Conservation (phyloP, 2,113 vertebrate genomes). For the Gallinago paraguaiae region DNA sequence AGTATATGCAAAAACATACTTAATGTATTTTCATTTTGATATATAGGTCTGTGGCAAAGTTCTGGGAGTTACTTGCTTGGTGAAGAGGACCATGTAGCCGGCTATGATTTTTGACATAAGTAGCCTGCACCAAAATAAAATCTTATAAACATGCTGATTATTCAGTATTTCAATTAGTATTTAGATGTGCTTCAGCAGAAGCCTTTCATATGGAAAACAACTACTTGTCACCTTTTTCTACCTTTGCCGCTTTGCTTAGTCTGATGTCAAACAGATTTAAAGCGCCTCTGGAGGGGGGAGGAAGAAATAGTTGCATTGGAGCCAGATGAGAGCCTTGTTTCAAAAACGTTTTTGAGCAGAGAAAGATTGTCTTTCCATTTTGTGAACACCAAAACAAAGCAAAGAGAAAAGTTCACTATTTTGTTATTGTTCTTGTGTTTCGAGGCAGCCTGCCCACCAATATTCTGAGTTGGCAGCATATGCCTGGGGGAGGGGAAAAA, state of each 20-base stretch:
- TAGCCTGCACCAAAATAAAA: neutral
- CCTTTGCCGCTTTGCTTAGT: neutral
- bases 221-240: slow-evolving; percentile 35
- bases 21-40: neutral
- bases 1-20: neutral
- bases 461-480: neutral
- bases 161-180: neutral
- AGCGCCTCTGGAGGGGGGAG: neutral
- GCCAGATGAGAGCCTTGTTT: neutral
- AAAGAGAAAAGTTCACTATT: neutral
- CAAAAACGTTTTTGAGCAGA: neutral
- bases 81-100: neutral
- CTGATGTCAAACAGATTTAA: slow-evolving; percentile 4
- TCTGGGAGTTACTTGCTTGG: neutral
- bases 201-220: slow-evolving; percentile 19
- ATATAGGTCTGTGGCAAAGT: neutral
- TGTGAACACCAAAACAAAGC: neutral
- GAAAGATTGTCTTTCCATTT: neutral
- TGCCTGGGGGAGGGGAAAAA: neutral
- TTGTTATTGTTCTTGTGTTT: neutral
- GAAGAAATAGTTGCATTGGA: neutral
- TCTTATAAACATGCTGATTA: neutral
- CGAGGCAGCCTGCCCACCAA: neutral
- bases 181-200: neutral
- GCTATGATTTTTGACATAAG: neutral